Percentiles rank a stretch among this genome's conserved stretches.
Evolutionary conservation across 2,797 vertebrate genomes (phyloP).

Genomic region (Spinus olivaceus): DNA sequence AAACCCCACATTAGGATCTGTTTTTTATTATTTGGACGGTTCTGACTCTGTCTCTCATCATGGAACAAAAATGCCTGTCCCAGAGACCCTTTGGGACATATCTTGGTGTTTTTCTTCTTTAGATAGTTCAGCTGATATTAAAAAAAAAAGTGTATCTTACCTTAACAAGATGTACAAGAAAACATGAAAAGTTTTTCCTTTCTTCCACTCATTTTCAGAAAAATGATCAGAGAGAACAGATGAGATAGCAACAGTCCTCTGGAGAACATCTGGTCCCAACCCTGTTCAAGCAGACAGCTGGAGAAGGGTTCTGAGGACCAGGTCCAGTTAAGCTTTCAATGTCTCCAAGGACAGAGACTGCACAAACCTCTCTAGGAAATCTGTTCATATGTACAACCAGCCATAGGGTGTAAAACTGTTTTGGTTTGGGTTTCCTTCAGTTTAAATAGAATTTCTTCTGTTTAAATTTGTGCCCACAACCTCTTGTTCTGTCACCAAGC

Average conservation of each 20-base stretch:
- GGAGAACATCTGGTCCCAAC: neutral
- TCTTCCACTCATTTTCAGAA: neutral
- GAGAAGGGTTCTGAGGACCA: neutral
- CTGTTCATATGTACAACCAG: neutral
- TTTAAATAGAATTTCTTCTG: neutral
- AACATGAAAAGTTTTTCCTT: neutral
- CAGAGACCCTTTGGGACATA: neutral
- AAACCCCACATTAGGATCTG: neutral
- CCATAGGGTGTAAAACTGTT: neutral
- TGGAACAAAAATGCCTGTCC: neutral
- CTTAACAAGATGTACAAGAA: neutral
- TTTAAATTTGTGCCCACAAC: neutral
- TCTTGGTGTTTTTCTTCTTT: neutral
- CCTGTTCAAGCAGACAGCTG: neutral
- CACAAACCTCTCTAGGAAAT: neutral
- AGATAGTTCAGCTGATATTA: neutral
- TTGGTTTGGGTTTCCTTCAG: neutral
- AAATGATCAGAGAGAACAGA: neutral
- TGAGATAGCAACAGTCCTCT: neutral
- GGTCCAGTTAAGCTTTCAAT: neutral
- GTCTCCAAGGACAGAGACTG: neutral
- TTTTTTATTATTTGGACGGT: neutral
- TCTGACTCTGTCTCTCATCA: slow-evolving; percentile 23
- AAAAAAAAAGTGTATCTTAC: neutral
- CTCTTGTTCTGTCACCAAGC: neutral